Evolutionary conservation across 2,888 invertebrate species (phyloP).

Genomic region (Trichacis sp.): DNA sequence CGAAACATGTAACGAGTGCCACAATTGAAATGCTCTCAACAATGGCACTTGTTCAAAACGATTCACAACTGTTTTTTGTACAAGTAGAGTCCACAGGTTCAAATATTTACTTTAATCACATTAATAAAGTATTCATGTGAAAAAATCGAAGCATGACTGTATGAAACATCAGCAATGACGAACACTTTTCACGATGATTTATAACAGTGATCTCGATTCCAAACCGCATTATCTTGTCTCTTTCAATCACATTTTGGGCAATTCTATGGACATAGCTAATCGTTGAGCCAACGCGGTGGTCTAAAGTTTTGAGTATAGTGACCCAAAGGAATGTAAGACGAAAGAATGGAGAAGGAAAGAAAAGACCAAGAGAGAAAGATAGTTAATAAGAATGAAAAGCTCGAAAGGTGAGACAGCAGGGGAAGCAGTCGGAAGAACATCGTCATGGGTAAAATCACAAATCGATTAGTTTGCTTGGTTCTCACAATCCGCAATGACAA

Average conservation of each 20-base stretch:
- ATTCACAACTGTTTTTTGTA: no score
- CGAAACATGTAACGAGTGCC: no score
- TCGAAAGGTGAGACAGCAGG: background rate
- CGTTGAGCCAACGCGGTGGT: conserved; percentile 7
- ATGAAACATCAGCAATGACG: no score
- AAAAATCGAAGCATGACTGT: no score
- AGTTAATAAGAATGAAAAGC: background rate
- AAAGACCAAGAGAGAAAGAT: conserved; percentile 2
- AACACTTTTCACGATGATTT: background rate
- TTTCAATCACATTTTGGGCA: conserved; percentile 8
- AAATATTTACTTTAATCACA: no score
- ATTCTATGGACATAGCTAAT: conserved; percentile 12
- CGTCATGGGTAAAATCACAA: conserved; percentile 24
- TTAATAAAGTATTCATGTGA: no score
- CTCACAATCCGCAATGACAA: background rate
- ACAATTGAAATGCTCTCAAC: no score
- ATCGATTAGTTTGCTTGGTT: conserved; percentile 19
- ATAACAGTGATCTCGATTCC: background rate
- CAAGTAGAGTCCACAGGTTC: no score
- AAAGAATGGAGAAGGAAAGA: conserved; percentile 1
- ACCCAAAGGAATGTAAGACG: conserved; percentile 9
- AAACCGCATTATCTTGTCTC: conserved; percentile 8
- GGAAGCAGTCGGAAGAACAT: conserved; percentile 13
- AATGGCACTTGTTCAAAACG: no score
- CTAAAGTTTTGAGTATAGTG: conserved; percentile 5